Evolutionary conservation across 1,140 invertebrate species (phyloP).

Genomic region (Drosophila tristis): DNA sequence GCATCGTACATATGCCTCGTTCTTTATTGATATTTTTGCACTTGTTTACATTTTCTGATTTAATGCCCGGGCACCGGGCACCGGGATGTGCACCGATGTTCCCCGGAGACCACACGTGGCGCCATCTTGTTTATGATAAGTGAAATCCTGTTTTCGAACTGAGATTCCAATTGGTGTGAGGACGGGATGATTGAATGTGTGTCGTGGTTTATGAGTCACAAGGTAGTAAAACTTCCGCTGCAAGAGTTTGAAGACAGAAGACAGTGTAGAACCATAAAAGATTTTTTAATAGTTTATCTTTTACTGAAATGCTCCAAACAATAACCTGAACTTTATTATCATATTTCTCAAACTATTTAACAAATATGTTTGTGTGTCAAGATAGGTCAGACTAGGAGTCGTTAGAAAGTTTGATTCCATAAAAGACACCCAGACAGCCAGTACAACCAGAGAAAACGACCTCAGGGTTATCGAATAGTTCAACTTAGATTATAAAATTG

Average conservation of each 20-base stretch:
- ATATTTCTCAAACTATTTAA: too few relatives aligned
- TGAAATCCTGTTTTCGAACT: constrained; percentile 33
- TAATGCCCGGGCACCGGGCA: constrained; percentile 34
- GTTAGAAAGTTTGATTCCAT: too few relatives aligned
- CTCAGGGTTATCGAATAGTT: too few relatives aligned
- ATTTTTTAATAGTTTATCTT: too few relatives aligned
- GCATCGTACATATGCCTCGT: neutral
- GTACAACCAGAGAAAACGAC: too few relatives aligned
- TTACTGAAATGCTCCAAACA: too few relatives aligned
- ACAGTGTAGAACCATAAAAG: neutral
- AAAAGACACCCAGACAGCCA: too few relatives aligned
- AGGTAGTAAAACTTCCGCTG: constrained; percentile 4
- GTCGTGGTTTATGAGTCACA: constrained; percentile 33
- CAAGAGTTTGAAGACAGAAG: too few relatives aligned
- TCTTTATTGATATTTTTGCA: constrained; percentile 81
- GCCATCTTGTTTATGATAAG: constrained; percentile 57
- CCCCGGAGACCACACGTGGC: constrained; percentile 72
- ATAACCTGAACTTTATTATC: too few relatives aligned
- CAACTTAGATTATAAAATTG: too few relatives aligned
- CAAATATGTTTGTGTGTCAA: too few relatives aligned
- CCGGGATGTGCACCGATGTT: constrained; percentile 34
- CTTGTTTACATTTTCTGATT: constrained; percentile 77
- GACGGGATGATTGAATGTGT: constrained; percentile 37
- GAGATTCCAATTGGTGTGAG: constrained; percentile 36
- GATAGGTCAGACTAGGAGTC: too few relatives aligned